Conservation (phyloP, 2,113 vertebrate species). For the Microtus ochrogaster region DNA sequence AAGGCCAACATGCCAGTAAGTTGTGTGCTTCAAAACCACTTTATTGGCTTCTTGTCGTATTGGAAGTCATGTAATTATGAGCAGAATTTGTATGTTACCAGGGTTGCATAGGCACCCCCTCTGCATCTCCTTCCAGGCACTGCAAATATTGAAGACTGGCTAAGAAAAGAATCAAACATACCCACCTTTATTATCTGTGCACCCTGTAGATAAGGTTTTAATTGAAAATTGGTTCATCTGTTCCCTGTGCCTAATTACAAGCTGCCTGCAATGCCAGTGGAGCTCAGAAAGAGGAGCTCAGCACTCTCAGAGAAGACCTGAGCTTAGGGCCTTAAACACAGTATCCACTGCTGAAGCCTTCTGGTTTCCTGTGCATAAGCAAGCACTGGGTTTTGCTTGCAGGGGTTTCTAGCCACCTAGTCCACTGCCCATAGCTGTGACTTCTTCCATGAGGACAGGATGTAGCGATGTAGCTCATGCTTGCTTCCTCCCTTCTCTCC, state of each 20-base stretch:
- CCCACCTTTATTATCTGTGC: slow-evolving; percentile 71
- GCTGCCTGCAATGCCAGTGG: neutral
- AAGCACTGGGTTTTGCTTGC: neutral
- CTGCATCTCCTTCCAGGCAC: slow-evolving; percentile 57
- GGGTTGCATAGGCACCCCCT: slow-evolving; percentile 63
- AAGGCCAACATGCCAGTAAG: slow-evolving; percentile 59
- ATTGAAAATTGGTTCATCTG: slow-evolving; percentile 78
- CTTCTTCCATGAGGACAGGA: slow-evolving; percentile 10
- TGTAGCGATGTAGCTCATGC: neutral
- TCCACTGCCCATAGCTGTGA: neutral
- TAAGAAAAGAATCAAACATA: slow-evolving; percentile 71
- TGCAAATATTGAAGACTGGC: slow-evolving; percentile 81
- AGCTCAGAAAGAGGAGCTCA: neutral
- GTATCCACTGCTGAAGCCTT: neutral
- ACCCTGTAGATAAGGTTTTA: slow-evolving; percentile 78
- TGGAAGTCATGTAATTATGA: slow-evolving; percentile 77
- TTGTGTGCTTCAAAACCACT: slow-evolving; percentile 74
- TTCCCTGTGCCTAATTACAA: slow-evolving; percentile 62
- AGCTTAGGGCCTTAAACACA: neutral
- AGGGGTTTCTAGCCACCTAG: neutral
- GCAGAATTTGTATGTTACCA: slow-evolving; percentile 78
- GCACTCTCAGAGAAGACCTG: neutral
- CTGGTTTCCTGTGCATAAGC: neutral
- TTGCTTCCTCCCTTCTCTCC: slow-evolving; percentile 56
- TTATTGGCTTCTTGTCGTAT: slow-evolving; percentile 74